Base-by-base conservation (phyloP, 64 coral and sea anemone genomes). In the Montipora sp. region DNA sequence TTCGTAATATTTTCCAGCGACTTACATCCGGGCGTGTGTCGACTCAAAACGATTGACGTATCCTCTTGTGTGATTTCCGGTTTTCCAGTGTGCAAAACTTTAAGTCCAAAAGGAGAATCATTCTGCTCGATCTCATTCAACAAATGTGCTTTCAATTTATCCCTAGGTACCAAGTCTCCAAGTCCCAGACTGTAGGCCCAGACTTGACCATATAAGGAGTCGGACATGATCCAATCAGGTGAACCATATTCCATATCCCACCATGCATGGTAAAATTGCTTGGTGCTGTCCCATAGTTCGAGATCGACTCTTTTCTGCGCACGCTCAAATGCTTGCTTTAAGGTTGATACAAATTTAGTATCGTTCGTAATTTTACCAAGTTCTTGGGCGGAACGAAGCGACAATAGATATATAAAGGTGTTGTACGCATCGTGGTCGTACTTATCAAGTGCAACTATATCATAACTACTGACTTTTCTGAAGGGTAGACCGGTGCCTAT, bases 231-330 rank as follows among this genome's bases (percentile, higher is more conserved):
- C 95, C 95, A 98, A 48, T 93, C 50, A 48, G 89, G 87, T 11
- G 95, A 93, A 43, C 95, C 95, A 47, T 98, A 98, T 53, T 98
- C 95, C 77, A 92, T 89, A 57, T 98, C 95, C 92, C 92, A 98
- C 95, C 95, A 98, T 15, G 95, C 95, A 48, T 85, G 92, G 49
- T 94, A 98, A 82, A 80, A 93, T 15, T 91, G 75, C 23, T 83
- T 92, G 16, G 69, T 10, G 23, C 91, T 88, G 78, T 88, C 81
- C 95, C 95, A 98, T 9, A 98, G 88, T 50, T 94, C 92, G 23
- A 88, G 23, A 50, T 98, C 92, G 2, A 98, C 49, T 57, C 92
- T 86, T 43, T 94, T 90, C 24, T 90, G 50, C 2, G 92, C 95
- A 47, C 89, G 80, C 7, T 22, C n/a, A 24, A 91, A 89, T 1